A percentile compares a stretch with the other conserved stretches of the same genome.
phyloP scores from a whole-genome alignment of 1,140 invertebrate species.

The Drosophila santomea region DNA sequence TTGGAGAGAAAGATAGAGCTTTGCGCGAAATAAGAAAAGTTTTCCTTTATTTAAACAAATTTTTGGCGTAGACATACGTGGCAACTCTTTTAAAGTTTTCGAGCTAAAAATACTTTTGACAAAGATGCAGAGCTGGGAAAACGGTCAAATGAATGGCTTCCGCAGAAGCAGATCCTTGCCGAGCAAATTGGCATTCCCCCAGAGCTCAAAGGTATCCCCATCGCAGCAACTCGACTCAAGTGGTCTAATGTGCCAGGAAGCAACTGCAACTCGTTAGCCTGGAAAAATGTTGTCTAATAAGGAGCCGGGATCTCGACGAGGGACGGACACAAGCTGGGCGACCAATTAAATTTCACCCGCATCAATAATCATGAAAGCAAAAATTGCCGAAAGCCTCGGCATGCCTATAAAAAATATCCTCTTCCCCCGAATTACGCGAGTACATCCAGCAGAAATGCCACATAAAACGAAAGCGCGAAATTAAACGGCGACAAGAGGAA shows the following conservation, averaged over 20 bases:
- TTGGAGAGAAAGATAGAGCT: slow-evolving; percentile 18
- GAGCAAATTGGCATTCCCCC: slow-evolving; percentile 14
- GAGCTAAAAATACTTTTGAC: slow-evolving; percentile 6
- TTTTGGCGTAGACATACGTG: slow-evolving; percentile 56
- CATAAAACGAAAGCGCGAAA: slow-evolving; percentile 70
- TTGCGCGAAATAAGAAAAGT: slow-evolving; percentile 78
- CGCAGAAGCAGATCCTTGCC: neutral
- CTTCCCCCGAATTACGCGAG: neutral
- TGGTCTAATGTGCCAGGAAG: slow-evolving; percentile 32
- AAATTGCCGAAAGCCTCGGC: slow-evolving; percentile 56
- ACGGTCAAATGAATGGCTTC: slow-evolving; percentile 14
- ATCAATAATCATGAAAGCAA: slow-evolving; percentile 83
- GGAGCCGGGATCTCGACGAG: slow-evolving; percentile 20
- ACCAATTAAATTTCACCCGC: slow-evolving; percentile 84
- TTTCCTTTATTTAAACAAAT: slow-evolving; percentile 79
- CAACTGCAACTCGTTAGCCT: slow-evolving; percentile 47
- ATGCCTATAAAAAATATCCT: slow-evolving; percentile 42
- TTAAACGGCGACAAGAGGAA: slow-evolving; percentile 50
- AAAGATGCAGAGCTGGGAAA: neutral
- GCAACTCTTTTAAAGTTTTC: slow-evolving; percentile 62
- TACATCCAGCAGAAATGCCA: slow-evolving; percentile 59
- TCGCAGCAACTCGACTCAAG: slow-evolving; percentile 6
- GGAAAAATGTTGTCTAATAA: slow-evolving; percentile 70
- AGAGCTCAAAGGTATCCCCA: neutral
- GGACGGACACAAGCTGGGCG: slow-evolving; percentile 11